phyloP scores from a whole-genome alignment of 2,113 vertebrate species.

The Sula dactylatra region DNA sequence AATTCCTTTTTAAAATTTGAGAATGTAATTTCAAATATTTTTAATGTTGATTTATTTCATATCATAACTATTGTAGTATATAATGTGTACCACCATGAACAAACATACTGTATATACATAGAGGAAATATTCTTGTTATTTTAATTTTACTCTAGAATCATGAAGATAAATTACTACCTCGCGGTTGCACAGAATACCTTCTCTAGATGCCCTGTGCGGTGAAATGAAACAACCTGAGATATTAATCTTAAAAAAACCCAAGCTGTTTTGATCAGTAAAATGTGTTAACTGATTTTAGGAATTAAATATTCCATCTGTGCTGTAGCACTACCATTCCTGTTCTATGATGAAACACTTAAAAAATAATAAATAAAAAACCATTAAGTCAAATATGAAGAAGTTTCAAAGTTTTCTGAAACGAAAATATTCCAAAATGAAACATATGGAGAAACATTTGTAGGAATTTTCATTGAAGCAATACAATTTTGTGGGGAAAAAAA shows the following conservation, averaged over 20 bases:
- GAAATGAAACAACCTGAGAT: background rate
- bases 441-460: background rate
- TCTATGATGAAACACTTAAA: background rate
- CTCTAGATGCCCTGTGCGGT: background rate
- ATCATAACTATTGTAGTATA: background rate
- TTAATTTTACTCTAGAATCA: background rate
- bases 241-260: background rate
- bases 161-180: background rate
- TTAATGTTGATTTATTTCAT: background rate
- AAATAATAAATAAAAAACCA: background rate
- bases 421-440: background rate
- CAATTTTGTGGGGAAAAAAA: background rate
- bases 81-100: background rate
- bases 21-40: background rate
- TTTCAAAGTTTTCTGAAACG: background rate
- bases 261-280: background rate
- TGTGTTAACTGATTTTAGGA: background rate
- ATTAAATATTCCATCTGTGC: background rate
- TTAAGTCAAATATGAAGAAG: background rate
- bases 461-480: background rate
- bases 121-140: background rate
- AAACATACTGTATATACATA: background rate
- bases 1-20: background rate
- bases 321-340: background rate
- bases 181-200: background rate